phyloP scores from a whole-genome alignment of 2,113 vertebrate genomes.

The Vidua chalybeata region DNA sequence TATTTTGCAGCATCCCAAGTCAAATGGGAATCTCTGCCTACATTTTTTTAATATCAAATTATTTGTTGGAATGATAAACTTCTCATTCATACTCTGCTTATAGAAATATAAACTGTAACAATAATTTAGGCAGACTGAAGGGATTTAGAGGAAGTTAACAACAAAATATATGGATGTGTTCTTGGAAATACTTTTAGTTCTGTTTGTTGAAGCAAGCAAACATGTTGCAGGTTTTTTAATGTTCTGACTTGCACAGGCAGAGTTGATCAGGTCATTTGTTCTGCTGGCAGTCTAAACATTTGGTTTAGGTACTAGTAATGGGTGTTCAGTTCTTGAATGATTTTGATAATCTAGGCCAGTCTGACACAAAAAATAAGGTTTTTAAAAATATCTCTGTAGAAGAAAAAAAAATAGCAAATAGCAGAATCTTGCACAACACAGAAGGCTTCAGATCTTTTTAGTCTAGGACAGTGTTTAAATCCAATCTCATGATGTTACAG shows the following conservation, averaged over 20 bases:
- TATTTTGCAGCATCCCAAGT: neutral
- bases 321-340: neutral
- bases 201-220: neutral
- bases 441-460: neutral
- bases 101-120: neutral
- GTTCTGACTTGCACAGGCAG: neutral
- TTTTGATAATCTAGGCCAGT: neutral
- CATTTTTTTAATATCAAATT: neutral
- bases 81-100: neutral
- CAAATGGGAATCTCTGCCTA: neutral
- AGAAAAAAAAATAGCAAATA: neutral
- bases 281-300: neutral
- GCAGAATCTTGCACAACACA: neutral
- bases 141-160: neutral
- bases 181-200: neutral
- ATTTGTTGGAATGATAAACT: neutral
- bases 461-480: neutral
- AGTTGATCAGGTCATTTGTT: neutral
- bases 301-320: neutral
- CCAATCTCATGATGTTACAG: neutral
- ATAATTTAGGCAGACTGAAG: neutral
- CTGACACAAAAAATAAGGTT: neutral
- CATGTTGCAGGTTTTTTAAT: neutral
- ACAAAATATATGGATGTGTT: neutral
- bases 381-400: neutral